A percentile compares a stretch with the other conserved stretches of the same genome.
Evolutionary conservation across 2,113 vertebrate genomes (phyloP).

Genomic region (Catharus bicknelli): DNA sequence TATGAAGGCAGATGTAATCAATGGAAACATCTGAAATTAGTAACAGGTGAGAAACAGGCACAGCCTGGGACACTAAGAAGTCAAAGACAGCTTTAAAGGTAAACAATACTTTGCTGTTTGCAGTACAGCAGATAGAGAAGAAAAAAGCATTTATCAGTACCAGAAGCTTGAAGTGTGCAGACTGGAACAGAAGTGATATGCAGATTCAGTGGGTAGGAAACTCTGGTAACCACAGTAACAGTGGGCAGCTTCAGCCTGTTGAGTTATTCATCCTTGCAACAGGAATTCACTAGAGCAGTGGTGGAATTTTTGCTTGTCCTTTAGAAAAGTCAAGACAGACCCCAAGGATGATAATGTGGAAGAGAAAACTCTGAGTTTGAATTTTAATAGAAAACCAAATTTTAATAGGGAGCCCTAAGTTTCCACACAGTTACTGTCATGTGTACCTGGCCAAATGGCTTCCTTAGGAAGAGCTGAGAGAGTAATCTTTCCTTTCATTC

Average conservation of each 20-base stretch:
- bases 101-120: neutral
- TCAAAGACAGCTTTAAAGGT: neutral
- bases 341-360: neutral
- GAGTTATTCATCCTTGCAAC: neutral
- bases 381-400: neutral
- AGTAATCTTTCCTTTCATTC: neutral
- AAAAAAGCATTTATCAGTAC: neutral
- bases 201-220: neutral
- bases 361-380: neutral
- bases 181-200: neutral
- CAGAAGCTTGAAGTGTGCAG: neutral
- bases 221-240: conserved; percentile 9
- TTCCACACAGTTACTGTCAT: neutral
- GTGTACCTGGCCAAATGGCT: neutral
- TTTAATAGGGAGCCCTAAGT: neutral
- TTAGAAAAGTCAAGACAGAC: neutral
- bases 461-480: neutral
- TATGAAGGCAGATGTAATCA: neutral
- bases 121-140: neutral
- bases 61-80: neutral
- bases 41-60: accelerated
- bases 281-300: neutral
- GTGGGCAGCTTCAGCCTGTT: neutral
- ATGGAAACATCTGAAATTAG: neutral
- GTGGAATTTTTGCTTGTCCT: neutral